Evolutionary conservation across 2,113 vertebrate species (phyloP).

Genomic region (Tiliqua scincoides): DNA sequence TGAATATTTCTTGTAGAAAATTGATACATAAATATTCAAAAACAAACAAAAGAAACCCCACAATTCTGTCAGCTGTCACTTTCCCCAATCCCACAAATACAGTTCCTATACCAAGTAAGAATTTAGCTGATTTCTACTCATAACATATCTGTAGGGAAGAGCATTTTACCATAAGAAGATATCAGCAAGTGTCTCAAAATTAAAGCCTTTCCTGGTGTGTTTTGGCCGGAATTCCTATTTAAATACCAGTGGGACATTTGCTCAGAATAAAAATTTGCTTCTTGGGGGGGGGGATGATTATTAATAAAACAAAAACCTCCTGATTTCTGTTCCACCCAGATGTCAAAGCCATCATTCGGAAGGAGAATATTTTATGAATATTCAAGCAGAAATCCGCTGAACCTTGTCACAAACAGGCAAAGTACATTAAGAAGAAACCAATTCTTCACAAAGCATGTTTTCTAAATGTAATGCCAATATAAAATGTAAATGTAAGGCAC

Average conservation of each 20-base stretch:
- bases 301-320: conserved; percentile 4
- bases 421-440: not conserved
- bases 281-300: conserved; percentile 3
- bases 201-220: not conserved
- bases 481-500: too few relatives aligned
- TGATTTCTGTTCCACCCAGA: not conserved
- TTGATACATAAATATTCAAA: too few relatives aligned
- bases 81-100: too few relatives aligned
- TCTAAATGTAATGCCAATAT: not conserved
- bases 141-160: not conserved
- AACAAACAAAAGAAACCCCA: too few relatives aligned
- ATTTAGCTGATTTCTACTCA: accelerated
- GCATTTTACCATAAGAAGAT: not conserved
- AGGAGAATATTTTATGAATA: conserved; percentile 28
- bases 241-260: not conserved
- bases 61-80: too few relatives aligned
- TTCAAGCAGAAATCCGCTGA: conserved; percentile 30
- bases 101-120: too few relatives aligned
- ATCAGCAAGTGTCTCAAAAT: not conserved
- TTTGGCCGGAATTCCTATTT: not conserved
- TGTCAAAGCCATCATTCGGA: not conserved
- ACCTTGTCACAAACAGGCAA: not conserved
- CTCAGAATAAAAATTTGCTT: not conserved
- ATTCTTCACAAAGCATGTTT: not conserved
- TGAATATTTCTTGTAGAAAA: too few relatives aligned